These are phyloP conservation scores for Actinia tenebrosa DNA, from an alignment of 64 coral and sea anemone species.

Conservation along the genomic window DNA sequence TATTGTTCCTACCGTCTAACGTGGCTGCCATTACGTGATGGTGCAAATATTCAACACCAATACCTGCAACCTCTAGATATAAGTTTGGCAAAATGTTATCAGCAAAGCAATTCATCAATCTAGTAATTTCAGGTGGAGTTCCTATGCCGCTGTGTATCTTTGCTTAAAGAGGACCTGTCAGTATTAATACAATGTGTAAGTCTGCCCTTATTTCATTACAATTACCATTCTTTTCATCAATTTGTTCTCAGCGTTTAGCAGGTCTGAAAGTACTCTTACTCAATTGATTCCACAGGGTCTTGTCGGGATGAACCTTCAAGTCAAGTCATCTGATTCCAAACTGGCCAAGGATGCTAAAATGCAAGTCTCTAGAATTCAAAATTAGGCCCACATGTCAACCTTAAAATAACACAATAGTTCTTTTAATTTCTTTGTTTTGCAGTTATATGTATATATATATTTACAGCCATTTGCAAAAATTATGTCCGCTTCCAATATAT, in stretches of 20 bases:
- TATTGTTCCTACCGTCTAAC: too few species aligned
- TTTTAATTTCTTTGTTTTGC: too few species aligned
- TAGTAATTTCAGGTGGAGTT: constrained; percentile 38
- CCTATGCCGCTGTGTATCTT: constrained; percentile 49
- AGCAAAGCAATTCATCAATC: background rate
- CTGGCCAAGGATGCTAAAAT: constrained; percentile 38
- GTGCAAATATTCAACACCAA: too few species aligned
- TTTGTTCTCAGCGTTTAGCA: too few species aligned
- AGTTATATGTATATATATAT: too few species aligned
- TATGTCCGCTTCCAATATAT: too few species aligned
- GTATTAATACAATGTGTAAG: constrained; percentile 53
- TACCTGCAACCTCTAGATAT: too few species aligned
- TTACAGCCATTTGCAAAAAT: too few species aligned
- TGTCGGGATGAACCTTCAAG: constrained; percentile 36
- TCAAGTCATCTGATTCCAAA: constrained; percentile 12
- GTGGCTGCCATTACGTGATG: too few species aligned
- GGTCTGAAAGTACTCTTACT: background rate
- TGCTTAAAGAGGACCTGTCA: constrained; percentile 48
- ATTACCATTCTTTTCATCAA: too few species aligned
- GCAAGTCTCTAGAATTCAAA: background rate
- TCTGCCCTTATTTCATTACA: background rate
- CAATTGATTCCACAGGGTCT: constrained; percentile 46
- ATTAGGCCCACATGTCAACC: too few species aligned
- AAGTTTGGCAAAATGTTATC: background rate
- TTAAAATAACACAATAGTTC: too few species aligned